A percentile compares a stretch with the other conserved stretches of the same genome.
phyloP scores from a whole-genome alignment of 1,140 invertebrate genomes.

The Ips typographus region DNA sequence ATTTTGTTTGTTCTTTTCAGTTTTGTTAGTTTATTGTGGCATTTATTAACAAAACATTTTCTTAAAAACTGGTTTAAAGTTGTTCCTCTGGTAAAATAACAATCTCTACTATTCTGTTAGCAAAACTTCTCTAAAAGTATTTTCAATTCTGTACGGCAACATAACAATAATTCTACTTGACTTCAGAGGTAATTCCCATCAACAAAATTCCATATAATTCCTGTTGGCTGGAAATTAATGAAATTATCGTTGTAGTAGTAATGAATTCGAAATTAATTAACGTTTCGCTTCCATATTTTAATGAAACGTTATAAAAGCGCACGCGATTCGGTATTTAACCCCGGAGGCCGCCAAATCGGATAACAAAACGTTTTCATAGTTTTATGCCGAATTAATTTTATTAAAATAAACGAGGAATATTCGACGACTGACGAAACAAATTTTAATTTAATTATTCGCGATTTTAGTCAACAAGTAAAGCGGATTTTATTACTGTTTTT shows the following conservation, averaged over 20 bases:
- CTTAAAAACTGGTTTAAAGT: too few relatives aligned
- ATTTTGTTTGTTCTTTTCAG: too few relatives aligned
- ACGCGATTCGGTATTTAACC: conserved; percentile 15
- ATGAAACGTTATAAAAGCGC: conserved; percentile 7
- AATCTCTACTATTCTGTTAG: too few relatives aligned
- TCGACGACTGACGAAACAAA: not conserved
- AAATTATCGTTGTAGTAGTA: not conserved
- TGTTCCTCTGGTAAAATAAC: too few relatives aligned
- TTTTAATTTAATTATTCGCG: conserved; percentile 13
- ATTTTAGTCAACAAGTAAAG: conserved; percentile 1
- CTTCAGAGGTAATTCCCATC: too few relatives aligned
- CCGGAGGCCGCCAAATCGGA: conserved; percentile 3
- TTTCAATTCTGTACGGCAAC: too few relatives aligned
- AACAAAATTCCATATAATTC: too few relatives aligned
- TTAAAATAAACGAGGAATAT: conserved; percentile 6
- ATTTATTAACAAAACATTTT: too few relatives aligned
- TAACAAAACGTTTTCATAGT: conserved; percentile 8
- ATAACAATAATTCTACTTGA: too few relatives aligned
- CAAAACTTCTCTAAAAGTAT: too few relatives aligned
- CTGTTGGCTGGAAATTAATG: too few relatives aligned
- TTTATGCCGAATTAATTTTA: conserved; percentile 22
- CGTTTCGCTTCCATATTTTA: not conserved
- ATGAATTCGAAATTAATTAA: conserved; percentile 13
- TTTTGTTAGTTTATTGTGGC: too few relatives aligned
- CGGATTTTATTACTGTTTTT: conserved; percentile 4